Evolutionary conservation across 2,113 vertebrate species (phyloP).

Genomic region (Arenaria interpres): DNA sequence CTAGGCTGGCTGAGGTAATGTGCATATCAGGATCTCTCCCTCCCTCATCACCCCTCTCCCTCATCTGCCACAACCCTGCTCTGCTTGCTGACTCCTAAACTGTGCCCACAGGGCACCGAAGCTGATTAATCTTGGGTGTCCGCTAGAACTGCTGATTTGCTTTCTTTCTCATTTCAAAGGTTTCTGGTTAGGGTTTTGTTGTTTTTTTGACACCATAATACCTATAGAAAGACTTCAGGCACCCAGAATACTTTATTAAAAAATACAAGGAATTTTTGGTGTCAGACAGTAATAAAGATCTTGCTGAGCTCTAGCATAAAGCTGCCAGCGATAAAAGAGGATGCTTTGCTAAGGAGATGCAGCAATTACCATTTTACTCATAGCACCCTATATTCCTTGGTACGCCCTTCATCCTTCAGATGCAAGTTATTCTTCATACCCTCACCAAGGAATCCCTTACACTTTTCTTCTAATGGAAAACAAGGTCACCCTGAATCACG

Average conservation of each 20-base stretch:
- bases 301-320: background rate
- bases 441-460: background rate
- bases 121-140: background rate
- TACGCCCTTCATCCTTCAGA: background rate
- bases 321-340: background rate
- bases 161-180: background rate
- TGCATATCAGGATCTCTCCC: background rate
- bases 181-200: background rate
- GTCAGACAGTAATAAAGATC: background rate
- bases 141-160: background rate
- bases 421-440: background rate
- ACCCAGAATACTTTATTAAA: background rate
- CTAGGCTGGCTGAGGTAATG: background rate
- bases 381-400: background rate
- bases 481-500: background rate
- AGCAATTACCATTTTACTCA: background rate
- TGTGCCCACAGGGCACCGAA: fast-evolving
- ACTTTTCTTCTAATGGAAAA: background rate
- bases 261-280: background rate
- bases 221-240: background rate
- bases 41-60: background rate
- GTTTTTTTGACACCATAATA: background rate
- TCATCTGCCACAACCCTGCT: background rate
- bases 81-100: background rate
- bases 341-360: background rate